Conservation (phyloP, 2,113 vertebrate species). For the Motacilla tschutschensis region DNA sequence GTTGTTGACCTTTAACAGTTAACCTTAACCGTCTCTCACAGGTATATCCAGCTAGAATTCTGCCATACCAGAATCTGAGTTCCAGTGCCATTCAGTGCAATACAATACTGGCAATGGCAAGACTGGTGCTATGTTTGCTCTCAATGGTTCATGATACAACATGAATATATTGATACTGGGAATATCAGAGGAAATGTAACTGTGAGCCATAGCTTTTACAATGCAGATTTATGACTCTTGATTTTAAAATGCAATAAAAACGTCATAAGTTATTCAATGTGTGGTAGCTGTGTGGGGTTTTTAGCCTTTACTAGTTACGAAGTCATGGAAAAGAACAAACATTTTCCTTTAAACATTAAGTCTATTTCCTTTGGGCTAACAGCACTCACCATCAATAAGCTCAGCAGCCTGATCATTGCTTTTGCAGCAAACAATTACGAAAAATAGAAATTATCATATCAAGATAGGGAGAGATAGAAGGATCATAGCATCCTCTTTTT, state of each 20-base stretch:
- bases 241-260: neutral
- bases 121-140: neutral
- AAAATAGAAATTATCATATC: neutral
- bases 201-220: neutral
- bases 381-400: neutral
- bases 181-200: conserved; percentile 1
- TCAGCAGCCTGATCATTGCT: neutral
- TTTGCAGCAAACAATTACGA: neutral
- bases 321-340: neutral
- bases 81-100: neutral
- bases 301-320: neutral
- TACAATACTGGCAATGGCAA: neutral
- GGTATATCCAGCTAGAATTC: neutral
- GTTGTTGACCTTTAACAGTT: rapidly evolving
- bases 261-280: neutral
- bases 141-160: rapidly evolving
- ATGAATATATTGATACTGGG: neutral
- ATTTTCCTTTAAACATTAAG: neutral
- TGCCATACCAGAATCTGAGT: neutral
- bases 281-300: neutral
- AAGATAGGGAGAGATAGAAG: neutral
- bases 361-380: neutral
- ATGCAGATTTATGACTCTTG: neutral
- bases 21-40: neutral
- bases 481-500: neutral